phyloP scores from a whole-genome alignment of 1,140 invertebrate genomes.

The Heliothis virescens region DNA sequence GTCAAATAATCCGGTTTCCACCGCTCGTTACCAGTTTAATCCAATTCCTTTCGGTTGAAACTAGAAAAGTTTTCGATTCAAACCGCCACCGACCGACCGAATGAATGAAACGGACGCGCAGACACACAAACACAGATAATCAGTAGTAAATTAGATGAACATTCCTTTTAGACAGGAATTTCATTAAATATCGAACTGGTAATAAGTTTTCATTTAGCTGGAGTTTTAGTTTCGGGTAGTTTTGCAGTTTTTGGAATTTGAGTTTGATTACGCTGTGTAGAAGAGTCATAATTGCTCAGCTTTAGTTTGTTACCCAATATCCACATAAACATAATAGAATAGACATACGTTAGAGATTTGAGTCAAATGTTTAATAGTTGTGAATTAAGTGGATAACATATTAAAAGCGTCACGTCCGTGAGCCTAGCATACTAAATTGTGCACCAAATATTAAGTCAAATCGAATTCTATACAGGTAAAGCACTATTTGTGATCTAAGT shows the following conservation, averaged over 20 bases:
- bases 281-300: neutral
- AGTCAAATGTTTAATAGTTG: neutral
- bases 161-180: conserved; percentile 41
- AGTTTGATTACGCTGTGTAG: neutral
- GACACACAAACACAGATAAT: conserved; percentile 44
- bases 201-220: conserved; percentile 12
- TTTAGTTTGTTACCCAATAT: neutral
- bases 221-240: neutral
- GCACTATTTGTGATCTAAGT: too few relatives aligned
- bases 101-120: conserved; percentile 38
- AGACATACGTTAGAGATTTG: too few relatives aligned
- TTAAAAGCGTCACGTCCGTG: too few relatives aligned
- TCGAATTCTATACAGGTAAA: too few relatives aligned
- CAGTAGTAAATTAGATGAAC: conserved; percentile 46
- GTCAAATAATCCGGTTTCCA: conserved; percentile 47
- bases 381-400: neutral
- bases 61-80: conserved; percentile 48
- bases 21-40: conserved; percentile 49
- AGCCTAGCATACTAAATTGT: neutral
- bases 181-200: conserved; percentile 41
- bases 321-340: too few relatives aligned
- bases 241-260: neutral
- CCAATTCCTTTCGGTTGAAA: conserved; percentile 48
- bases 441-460: neutral
- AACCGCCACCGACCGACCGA: conserved; percentile 26